Evolutionary conservation across 2,797 vertebrate species (phyloP), one percentile per base, ranked within the genome.

Genomic region (Scomberomorus guttatus): DNA sequence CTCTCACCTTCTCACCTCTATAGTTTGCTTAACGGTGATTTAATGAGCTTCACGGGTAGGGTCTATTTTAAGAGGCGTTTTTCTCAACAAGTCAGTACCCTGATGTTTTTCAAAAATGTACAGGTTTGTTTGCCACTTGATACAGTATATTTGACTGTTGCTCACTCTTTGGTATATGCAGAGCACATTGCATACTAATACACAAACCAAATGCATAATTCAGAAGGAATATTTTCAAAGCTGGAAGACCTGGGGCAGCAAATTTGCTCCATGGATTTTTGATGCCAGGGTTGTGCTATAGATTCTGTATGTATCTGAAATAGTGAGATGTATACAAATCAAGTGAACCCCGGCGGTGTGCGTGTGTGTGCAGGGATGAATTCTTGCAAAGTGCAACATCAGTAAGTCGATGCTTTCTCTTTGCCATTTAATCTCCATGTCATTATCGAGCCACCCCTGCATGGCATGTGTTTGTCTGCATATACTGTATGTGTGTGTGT

Each of bases 391-490:
- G 63, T 72, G 77, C 79, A 52, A 80, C 57, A 77, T 82, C 82
- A 71, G 51, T 64, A 56, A 46, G 46, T 65, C 59, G 44, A 10
- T 7, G 57, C 34, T 22, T 81, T 72, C 61, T 32, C 78, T 64
- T 56, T 73, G 56, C 84, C 72, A 68, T 89, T 91, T 77, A 81
- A 85, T 86, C 88, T 89, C 78, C 80, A 81, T 82, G 76, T 81
- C 72, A 82, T 89, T 87, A 89, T 75, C 2, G 17, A 72, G 58
- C 46, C 70, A 65, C 24, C 34, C 14, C 68, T 59, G 73, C n/a
- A 3, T 37, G 22, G n/a, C 54, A 15, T 25, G 29, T 32, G 56
- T 51, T 51, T 2, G 6, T 65, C 13, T 22, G n/a, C 24, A 14
- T 50, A 20, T 18, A 20, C 42, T 44, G 42, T 44, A 15, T 48